Evolutionary conservation across 2,113 vertebrate species (phyloP), one percentile per base, ranked within the genome.

Genomic region (Pontoporia blainvillei): DNA sequence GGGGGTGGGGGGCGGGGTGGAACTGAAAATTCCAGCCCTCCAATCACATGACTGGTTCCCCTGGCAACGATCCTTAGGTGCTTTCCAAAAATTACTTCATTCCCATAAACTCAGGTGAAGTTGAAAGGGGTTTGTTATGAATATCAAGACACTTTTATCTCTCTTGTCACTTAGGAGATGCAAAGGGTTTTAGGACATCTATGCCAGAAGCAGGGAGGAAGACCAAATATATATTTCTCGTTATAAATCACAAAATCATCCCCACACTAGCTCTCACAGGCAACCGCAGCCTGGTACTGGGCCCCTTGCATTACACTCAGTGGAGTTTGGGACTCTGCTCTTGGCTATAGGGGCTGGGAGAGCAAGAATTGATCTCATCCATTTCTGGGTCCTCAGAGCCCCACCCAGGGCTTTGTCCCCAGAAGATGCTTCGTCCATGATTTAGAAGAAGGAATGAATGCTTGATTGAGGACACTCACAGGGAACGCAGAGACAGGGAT

Each of bases 221-320:
- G 76, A n/a, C 76, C 71, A 57, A 46, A 44, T 62, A 20, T 4
- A 5, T 52, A 61, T 81, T 78, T 49, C 62, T 87, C 18, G 21
- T 49, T 39, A 49, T 69, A 39, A 6, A 14, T 71, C 41, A 34
- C n/a, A 8, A 0, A 15, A 31, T 61, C 39, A 49, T 3, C 34
- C 11, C 8, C 61, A 8, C 15, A 20, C 17, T 4, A 34, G 29
- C 49, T 83, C 25, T 25, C n/a, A 20, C 3, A 7, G 71, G 59
- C 20, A 17, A 13, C 5, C 13, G 11, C 54, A n/a, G n/a, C 6
- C 3, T 46, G 29, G 10, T 14, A 3, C n/a, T 13, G 59, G 41
- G 8, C 23, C 3, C 36, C 41, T 31, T 2, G 15, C 1, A 0
- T 36, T 10, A 3, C 1, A 5, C 44, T 39, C n/a, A 1, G 86